Evolutionary conservation across 2,797 vertebrate genomes (phyloP).

Genomic region (Triplophysa bombifrons): DNA sequence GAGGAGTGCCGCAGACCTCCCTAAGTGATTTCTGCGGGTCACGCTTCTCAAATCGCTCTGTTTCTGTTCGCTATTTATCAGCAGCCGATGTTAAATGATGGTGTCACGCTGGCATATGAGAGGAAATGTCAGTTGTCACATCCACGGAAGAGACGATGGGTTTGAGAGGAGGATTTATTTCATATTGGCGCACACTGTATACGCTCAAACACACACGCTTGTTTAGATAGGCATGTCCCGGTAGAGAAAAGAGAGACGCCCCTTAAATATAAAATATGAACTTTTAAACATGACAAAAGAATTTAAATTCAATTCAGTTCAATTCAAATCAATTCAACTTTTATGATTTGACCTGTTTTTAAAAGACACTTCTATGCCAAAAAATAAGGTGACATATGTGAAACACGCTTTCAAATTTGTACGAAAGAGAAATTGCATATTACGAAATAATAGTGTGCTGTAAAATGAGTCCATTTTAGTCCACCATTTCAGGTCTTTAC

Average conservation of each 20-base stretch:
- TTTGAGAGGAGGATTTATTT: conserved; percentile 4
- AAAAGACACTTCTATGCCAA: too few species aligned
- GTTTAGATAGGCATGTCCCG: background rate
- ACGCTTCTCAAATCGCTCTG: conserved; percentile 40
- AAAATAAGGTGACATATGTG: too few species aligned
- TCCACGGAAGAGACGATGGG: background rate
- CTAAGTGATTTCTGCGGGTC: conserved; percentile 58
- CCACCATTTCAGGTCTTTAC: too few species aligned
- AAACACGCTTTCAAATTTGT: too few species aligned
- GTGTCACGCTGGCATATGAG: conserved; percentile 26
- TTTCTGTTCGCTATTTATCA: conserved; percentile 56
- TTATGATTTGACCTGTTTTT: background rate
- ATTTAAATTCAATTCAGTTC: too few species aligned
- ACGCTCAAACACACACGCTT: background rate
- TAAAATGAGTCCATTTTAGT: too few species aligned
- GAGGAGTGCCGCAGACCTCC: conserved; percentile 33
- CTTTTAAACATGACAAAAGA: background rate
- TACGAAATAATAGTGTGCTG: too few species aligned
- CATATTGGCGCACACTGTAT: background rate
- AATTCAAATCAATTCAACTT: too few species aligned
- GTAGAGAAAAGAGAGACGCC: too few species aligned
- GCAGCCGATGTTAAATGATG: conserved; percentile 47
- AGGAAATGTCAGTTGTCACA: conserved; percentile 32
- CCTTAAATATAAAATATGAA: background rate
- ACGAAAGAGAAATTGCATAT: too few species aligned